These are phyloP conservation scores for Acanthisitta chloris DNA, from an alignment of 2,113 vertebrate species.

Conservation along the genomic window DNA sequence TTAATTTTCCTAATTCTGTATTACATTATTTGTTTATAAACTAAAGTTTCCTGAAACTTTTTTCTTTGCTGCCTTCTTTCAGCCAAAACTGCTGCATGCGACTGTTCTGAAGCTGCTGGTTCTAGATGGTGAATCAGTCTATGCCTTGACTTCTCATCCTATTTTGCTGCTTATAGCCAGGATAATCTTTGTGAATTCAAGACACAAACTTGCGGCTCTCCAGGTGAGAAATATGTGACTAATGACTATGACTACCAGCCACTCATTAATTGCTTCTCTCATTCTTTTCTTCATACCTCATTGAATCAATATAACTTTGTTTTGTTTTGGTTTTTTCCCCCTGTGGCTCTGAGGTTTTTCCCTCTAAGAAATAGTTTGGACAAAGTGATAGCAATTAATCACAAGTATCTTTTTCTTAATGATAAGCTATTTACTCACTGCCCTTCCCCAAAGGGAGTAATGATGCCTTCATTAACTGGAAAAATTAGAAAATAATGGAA, in stretches of 20 bases:
- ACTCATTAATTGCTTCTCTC: neutral
- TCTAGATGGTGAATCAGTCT: slow-evolving; percentile 92
- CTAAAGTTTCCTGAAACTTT: neutral
- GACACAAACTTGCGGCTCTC: slow-evolving; percentile 77
- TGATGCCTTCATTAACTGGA: neutral
- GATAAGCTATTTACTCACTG: neutral
- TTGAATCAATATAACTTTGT: neutral
- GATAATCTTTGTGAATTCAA: slow-evolving; percentile 81
- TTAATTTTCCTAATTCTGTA: neutral
- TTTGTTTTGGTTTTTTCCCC: neutral
- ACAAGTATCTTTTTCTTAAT: neutral
- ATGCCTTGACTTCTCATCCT: slow-evolving; percentile 84
- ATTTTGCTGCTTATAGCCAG: slow-evolving; percentile 85
- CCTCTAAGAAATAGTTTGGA: neutral
- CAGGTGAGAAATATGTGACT: slow-evolving; percentile 77
- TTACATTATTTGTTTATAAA: neutral
- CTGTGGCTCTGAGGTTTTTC: neutral
- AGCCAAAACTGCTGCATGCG: slow-evolving; percentile 69
- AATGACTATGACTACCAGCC: neutral
- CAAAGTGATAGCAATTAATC: neutral
- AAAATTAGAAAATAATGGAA: neutral
- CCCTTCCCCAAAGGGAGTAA: neutral
- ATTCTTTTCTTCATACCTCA: neutral
- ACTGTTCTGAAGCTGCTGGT: slow-evolving; percentile 76
- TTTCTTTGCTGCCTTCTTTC: neutral